Evolutionary conservation across 2,113 vertebrate species (phyloP), one percentile per base, ranked within the genome.

Genomic region (Trogon surrucura): DNA sequence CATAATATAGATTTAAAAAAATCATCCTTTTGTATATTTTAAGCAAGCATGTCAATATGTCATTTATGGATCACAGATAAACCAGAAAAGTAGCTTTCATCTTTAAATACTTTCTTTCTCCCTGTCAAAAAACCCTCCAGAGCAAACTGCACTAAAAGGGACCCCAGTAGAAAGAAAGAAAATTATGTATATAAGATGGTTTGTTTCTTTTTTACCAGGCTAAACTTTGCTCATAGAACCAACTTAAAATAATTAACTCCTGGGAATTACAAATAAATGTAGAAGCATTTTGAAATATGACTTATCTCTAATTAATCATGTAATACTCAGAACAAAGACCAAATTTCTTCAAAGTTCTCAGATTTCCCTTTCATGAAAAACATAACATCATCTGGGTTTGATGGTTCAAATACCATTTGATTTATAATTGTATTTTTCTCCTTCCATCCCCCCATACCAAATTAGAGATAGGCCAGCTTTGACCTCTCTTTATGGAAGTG

Each of bases 281-380:
- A 96, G 47, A 44, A 86, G 13, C 22, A 56, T 95, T 95, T 82
- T 32, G 18, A 93, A 96, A 82, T 53, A 38, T 20, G 4, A n/a
- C 44, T 74, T 88, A 65, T 84, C 41, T 71, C 81, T 96, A 85
- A 86, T 94, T 93, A 94, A 92, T 93, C 80, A 86, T 88, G 21
- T 41, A 88, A 70, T 67, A 69, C 13, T 64, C 18, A 92, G 90
- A 96, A 95, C 48, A 88, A 89, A 58, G 30, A 80, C 22, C 26
- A n/a, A 12, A 75, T 85, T 82, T 92, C 56, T 85, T 88, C 66
- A 60, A 75, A 50, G 10, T 89, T 86, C 21, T 22, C 47, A 61
- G 22, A 41, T 4, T 83, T 86, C 53, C 18, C 54, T 93, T 93
- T 89, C 57, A 91, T 71, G n/a, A 13, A 65, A 72, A 82, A 27